Conservation (phyloP, 2,113 vertebrate species). For the Microcebus ravelobensis region DNA sequence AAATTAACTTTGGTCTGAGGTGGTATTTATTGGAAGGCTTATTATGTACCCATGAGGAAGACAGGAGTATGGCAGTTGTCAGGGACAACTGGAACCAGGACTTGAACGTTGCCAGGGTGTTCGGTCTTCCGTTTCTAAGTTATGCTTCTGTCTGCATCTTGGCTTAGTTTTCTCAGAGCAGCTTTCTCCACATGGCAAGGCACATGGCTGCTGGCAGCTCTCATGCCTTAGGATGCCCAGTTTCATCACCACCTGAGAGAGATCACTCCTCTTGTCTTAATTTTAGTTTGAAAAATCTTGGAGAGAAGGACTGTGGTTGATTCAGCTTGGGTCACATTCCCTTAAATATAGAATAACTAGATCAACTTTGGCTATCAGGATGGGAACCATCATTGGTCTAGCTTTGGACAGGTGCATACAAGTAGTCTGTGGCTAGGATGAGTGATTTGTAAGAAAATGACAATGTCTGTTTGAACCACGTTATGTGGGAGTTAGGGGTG, state of each 20-base stretch:
- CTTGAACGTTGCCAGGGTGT: neutral
- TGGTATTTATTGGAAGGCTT: neutral
- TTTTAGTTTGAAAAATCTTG: neutral
- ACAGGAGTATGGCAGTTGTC: neutral
- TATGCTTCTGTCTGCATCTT: slow-evolving; percentile 27
- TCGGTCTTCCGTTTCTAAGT: neutral
- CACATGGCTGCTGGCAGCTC: neutral
- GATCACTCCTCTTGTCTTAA: neutral
- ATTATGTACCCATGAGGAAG: neutral
- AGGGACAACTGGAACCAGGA: neutral
- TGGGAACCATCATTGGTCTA: neutral
- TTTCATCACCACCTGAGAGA: neutral
- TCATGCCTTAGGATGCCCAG: neutral
- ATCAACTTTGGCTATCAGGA: neutral
- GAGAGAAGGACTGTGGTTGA: neutral
- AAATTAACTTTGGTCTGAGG: neutral
- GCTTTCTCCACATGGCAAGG: neutral
- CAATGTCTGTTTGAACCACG: neutral
- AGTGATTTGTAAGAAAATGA: neutral
- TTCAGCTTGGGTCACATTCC: neutral
- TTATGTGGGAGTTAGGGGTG: neutral
- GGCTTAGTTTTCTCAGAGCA: neutral
- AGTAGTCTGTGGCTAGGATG: too few relatives aligned
- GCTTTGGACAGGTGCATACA: neutral
- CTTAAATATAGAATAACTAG: neutral